These are phyloP conservation scores for Dysmachus trigonus DNA, from an alignment of 2,888 invertebrate species.

Conservation along the genomic window DNA sequence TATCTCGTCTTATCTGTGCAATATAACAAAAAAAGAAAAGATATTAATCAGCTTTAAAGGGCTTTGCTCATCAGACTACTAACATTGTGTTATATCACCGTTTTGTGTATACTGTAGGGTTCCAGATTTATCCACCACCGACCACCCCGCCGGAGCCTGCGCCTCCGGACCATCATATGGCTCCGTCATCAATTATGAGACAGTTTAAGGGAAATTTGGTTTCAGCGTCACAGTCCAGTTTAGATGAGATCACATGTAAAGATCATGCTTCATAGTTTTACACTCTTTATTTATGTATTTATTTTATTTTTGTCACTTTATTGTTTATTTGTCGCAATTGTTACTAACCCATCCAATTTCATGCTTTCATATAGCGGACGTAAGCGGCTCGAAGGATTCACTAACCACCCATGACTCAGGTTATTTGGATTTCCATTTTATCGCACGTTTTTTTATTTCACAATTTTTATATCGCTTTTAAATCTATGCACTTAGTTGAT, in stretches of 20 bases:
- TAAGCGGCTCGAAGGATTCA: conserved; percentile 83
- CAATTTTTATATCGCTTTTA: conserved; percentile 47
- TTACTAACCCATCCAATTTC: conserved; percentile 12
- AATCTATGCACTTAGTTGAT: neutral
- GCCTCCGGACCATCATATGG: conserved; percentile 80
- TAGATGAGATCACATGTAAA: conserved; percentile 74
- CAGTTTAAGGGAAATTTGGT: conserved; percentile 66
- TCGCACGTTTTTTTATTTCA: conserved; percentile 48
- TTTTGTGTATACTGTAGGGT: conserved; percentile 66
- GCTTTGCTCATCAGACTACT: conserved; percentile 1
- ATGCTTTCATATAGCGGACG: conserved; percentile 69
- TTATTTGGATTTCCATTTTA: conserved; percentile 62
- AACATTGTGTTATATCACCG: neutral
- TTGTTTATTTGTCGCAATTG: neutral
- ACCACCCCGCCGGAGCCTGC: conserved; percentile 87
- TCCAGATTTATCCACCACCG: conserved; percentile 84
- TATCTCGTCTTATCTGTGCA: neutral
- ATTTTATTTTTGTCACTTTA: conserved; percentile 26
- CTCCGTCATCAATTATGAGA: conserved; percentile 65
- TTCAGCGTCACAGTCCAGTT: conserved; percentile 71
- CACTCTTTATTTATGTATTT: conserved; percentile 44
- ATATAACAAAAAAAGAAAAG: neutral
- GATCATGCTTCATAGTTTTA: conserved; percentile 51
- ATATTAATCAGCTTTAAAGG: conserved; percentile 15
- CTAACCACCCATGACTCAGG: conserved; percentile 84